A percentile compares a stretch with the other conserved stretches of the same genome.
phyloP scores from a whole-genome alignment of 2,113 vertebrate genomes.

The Silurus glanis region DNA sequence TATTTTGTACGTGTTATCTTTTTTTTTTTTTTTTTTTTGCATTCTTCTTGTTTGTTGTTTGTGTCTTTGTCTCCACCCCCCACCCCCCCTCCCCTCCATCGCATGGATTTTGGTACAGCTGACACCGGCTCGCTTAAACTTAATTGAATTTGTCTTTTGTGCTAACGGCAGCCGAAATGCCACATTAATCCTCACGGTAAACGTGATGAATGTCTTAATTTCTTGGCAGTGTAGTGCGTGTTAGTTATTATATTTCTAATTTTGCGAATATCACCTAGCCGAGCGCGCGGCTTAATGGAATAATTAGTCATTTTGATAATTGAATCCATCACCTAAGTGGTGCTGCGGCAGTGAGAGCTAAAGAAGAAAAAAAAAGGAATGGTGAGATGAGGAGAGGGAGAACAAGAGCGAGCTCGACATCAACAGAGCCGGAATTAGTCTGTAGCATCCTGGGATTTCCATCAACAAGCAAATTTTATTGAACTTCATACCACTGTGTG shows the following conservation, averaged over 20 bases:
- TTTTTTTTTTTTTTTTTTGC: slow-evolving; percentile 2
- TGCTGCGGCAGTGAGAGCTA: slow-evolving; percentile 71
- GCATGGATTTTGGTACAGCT: slow-evolving; percentile 74
- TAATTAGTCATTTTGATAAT: slow-evolving; percentile 99
- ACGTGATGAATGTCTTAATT: slow-evolving; percentile 97
- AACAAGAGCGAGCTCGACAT: not conserved
- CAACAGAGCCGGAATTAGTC: not conserved
- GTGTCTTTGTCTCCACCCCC: slow-evolving; percentile 5
- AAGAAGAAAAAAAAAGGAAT: slow-evolving; percentile 52
- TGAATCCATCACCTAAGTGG: slow-evolving; percentile 88
- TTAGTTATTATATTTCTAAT: slow-evolving; percentile 97
- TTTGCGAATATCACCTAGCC: slow-evolving; percentile 93
- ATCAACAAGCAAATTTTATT: slow-evolving; percentile 7
- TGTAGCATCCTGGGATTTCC: not conserved
- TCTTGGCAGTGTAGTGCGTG: slow-evolving; percentile 90
- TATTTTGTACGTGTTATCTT: slow-evolving; percentile 37
- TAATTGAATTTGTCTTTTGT: slow-evolving; percentile 97
- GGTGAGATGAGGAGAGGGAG: slow-evolving; percentile 44
- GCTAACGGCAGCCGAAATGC: slow-evolving; percentile 94
- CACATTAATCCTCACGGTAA: slow-evolving; percentile 94
- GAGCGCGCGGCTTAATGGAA: slow-evolving; percentile 91
- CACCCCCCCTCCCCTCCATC: slow-evolving; percentile 53
- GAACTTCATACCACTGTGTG: not conserved
- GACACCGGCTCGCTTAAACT: slow-evolving; percentile 85
- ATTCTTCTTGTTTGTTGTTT: slow-evolving; percentile 21